These are phyloP conservation scores for Tryphoninae sp. DNA, from an alignment of 2,888 invertebrate genomes.

Conservation along the genomic window DNA sequence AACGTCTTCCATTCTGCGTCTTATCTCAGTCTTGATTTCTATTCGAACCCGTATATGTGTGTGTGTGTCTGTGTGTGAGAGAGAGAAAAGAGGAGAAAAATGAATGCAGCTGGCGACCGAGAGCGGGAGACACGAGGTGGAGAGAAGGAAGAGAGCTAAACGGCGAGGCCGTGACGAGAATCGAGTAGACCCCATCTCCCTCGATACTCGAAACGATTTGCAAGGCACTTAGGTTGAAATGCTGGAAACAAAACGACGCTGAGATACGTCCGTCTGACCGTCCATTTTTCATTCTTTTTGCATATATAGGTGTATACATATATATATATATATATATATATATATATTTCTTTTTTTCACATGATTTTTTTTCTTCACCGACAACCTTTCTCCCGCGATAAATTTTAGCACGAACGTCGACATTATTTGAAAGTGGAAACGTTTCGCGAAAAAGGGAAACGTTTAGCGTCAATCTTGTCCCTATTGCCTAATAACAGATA, in stretches of 20 bases:
- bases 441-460: too few species aligned
- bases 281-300: neutral
- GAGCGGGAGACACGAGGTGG: neutral
- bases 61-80: too few species aligned
- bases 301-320: too few species aligned
- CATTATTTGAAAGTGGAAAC: too few species aligned
- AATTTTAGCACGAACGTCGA: too few species aligned
- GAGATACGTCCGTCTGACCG: neutral
- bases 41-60: conserved; percentile 30
- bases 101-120: conserved; percentile 41
- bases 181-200: neutral
- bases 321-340: too few species aligned
- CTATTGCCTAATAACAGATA: too few species aligned
- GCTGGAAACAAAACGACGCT: neutral
- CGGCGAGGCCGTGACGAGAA: conserved; percentile 31
- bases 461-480: too few species aligned
- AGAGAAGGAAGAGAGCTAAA: conserved; percentile 26
- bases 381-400: too few species aligned
- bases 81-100: conserved; percentile 35
- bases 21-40: neutral
- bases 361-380: too few species aligned
- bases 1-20: neutral
- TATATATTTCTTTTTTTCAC: too few species aligned
- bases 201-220: conserved; percentile 53
- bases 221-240: conserved; percentile 50